These are phyloP conservation scores for Oithona nana DNA, from an alignment of 2,888 invertebrate species.

Conservation along the genomic window DNA sequence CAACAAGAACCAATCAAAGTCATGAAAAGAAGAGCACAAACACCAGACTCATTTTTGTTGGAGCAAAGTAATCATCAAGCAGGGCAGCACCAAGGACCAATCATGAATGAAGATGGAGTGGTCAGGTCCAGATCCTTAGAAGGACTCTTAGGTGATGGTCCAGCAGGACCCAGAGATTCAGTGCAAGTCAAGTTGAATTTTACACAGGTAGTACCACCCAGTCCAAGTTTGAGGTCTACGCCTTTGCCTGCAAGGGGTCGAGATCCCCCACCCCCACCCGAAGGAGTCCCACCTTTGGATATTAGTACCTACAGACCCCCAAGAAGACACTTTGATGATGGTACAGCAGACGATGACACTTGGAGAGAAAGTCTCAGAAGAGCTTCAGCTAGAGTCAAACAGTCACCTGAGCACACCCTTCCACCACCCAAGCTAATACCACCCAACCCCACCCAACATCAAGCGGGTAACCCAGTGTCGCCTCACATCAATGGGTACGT, in stretches of 20 bases:
- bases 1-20: too few relatives aligned
- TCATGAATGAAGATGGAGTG: not conserved
- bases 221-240: not conserved
- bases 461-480: not conserved
- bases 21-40: not conserved
- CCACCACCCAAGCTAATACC: not conserved
- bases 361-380: conserved; percentile 60
- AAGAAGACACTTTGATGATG: conserved; percentile 24
- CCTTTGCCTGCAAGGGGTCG: conserved; percentile 9
- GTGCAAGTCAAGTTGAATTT: not conserved
- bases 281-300: conserved; percentile 13
- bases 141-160: conserved; percentile 35
- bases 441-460: not conserved
- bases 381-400: conserved; percentile 39
- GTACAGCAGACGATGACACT: conserved; percentile 56
- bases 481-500: conserved; percentile 3
- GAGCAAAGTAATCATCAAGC: not conserved
- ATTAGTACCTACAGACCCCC: not conserved
- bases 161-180: not conserved
- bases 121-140: conserved; percentile 33
- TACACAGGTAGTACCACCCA: not conserved
- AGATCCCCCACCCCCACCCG: conserved; percentile 12
- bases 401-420: not conserved
- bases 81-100: too few relatives aligned
- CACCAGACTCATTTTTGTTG: not conserved